phyloP scores from a whole-genome alignment of 2,113 vertebrate species.

The Monopterus albus region DNA sequence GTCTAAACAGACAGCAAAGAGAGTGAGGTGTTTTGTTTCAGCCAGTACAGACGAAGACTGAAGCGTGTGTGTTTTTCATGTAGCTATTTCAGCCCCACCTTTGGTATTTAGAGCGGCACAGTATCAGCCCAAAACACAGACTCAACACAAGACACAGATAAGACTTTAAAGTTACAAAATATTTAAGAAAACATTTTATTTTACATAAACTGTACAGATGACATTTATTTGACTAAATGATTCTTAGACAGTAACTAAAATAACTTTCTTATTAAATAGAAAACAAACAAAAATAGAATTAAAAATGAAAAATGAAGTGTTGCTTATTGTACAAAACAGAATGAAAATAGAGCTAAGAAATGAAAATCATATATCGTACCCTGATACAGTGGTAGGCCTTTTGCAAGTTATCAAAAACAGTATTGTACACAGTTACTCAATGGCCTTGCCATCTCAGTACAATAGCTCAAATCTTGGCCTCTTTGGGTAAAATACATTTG shows the following conservation, averaged over 20 bases:
- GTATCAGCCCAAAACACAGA: slow-evolving; percentile 10
- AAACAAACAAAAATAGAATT: slow-evolving; percentile 87
- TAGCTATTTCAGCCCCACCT: slow-evolving; percentile 45
- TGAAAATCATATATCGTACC: slow-evolving; percentile 91
- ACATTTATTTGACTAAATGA: slow-evolving; percentile 96
- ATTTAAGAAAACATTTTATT: slow-evolving; percentile 90
- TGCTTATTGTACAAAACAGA: slow-evolving; percentile 90
- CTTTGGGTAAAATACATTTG: slow-evolving; percentile 82
- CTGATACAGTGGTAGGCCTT: slow-evolving; percentile 94
- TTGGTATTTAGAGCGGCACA: slow-evolving; percentile 21
- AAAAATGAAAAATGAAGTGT: slow-evolving; percentile 81
- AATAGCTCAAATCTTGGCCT: slow-evolving; percentile 95
- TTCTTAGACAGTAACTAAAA: slow-evolving; percentile 95
- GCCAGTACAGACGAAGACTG: slow-evolving; percentile 23
- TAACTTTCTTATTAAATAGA: slow-evolving; percentile 97
- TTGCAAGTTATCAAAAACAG: slow-evolving; percentile 69
- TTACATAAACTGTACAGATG: slow-evolving; percentile 99
- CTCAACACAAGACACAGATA: no score
- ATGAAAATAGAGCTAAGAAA: slow-evolving; percentile 89
- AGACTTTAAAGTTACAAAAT: slow-evolving; percentile 79
- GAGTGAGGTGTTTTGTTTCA: slow-evolving; percentile 27
- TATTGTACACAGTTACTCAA: slow-evolving; percentile 74
- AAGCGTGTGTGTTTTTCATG: slow-evolving; percentile 23
- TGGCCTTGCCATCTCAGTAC: slow-evolving; percentile 88
- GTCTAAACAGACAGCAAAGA: slow-evolving; percentile 23